These are phyloP conservation scores for Microchirus variegatus DNA, from an alignment of 2,797 vertebrate species.

Conservation along the genomic window DNA sequence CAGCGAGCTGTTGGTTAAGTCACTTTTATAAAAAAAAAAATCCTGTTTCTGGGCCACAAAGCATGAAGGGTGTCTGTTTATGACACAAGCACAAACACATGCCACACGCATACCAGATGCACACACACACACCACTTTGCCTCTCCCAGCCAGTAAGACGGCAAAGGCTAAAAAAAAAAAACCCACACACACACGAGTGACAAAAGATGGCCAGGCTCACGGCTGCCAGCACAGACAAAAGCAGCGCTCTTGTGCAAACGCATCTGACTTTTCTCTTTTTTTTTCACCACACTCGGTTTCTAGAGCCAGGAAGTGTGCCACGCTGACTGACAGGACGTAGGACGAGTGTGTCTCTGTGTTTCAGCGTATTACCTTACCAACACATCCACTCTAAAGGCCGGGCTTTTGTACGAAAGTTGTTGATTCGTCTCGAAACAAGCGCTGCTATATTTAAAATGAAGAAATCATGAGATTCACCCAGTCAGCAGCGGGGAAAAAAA, in stretches of 20 bases:
- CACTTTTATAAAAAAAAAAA: conserved; percentile 68
- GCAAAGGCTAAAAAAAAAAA: conserved; percentile 39
- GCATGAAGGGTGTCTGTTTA: conserved; percentile 72
- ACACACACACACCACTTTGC: conserved; percentile 32
- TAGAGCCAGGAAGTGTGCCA: conserved; percentile 73
- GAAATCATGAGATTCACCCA: conserved; percentile 68
- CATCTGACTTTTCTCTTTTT: conserved; percentile 36
- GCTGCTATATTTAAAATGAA: conserved; percentile 64
- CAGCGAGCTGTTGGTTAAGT: conserved; percentile 64
- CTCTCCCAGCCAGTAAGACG: conserved; percentile 51
- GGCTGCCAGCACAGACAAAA: conserved; percentile 48
- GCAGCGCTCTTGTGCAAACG: conserved; percentile 27
- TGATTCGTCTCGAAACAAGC: conserved; percentile 43
- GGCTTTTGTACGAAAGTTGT: conserved; percentile 34
- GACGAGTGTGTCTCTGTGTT: conserved; percentile 47
- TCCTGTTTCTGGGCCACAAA: conserved; percentile 67
- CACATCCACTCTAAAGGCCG: conserved; percentile 31
- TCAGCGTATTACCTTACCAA: conserved; percentile 34
- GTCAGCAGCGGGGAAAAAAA: conserved; percentile 75
- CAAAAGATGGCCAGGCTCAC: conserved; percentile 47
- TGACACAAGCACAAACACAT: conserved; percentile 44
- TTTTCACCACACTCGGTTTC: conserved; percentile 49
- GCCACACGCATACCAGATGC: conserved; percentile 18
- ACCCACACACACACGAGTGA: conserved; percentile 29
- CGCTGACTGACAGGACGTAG: conserved; percentile 68